Conservation (phyloP, 1,140 invertebrate genomes). For the Bombus cullumanus region DNA sequence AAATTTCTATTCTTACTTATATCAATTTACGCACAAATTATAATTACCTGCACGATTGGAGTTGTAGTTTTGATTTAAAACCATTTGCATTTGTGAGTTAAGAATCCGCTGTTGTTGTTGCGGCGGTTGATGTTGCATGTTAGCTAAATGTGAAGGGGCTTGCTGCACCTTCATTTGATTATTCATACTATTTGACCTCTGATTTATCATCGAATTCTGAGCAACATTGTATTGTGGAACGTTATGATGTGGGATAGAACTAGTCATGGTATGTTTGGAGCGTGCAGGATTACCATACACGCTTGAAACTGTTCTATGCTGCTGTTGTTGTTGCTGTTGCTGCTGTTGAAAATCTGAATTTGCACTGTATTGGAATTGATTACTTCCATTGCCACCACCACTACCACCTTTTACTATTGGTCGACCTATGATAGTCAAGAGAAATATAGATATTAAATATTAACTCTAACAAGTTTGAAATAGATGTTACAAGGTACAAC, state of each 20-base stretch:
- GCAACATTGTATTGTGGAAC: slow-evolving; percentile 76
- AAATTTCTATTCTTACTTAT: not conserved
- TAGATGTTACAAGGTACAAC: not conserved
- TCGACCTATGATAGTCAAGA: slow-evolving; percentile 77
- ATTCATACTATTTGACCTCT: slow-evolving; percentile 78
- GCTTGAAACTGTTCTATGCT: slow-evolving; percentile 77
- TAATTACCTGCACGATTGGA: slow-evolving; percentile 76
- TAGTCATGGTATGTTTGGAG: slow-evolving; percentile 76
- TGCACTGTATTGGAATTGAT: slow-evolving; percentile 74
- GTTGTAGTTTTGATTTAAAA: slow-evolving; percentile 80
- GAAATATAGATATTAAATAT: not conserved
- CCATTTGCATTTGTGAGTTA: slow-evolving; percentile 77
- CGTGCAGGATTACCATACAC: slow-evolving; percentile 75
- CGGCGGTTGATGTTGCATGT: slow-evolving; percentile 76
- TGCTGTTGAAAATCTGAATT: slow-evolving; percentile 75
- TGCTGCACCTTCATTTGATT: slow-evolving; percentile 78
- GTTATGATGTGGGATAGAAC: slow-evolving; percentile 76
- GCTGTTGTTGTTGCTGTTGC: slow-evolving; percentile 73
- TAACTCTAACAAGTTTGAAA: not conserved
- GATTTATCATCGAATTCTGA: slow-evolving; percentile 76
- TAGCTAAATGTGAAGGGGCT: slow-evolving; percentile 77
- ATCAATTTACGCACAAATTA: not conserved
- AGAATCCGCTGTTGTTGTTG: slow-evolving; percentile 70
- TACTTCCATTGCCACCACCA: slow-evolving; percentile 58
- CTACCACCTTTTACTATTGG: slow-evolving; percentile 84